Percentiles rank a stretch among this genome's conserved stretches.
phyloP scores from a whole-genome alignment of 2,113 vertebrate species.

The Dicerorhinus sumatrensis region DNA sequence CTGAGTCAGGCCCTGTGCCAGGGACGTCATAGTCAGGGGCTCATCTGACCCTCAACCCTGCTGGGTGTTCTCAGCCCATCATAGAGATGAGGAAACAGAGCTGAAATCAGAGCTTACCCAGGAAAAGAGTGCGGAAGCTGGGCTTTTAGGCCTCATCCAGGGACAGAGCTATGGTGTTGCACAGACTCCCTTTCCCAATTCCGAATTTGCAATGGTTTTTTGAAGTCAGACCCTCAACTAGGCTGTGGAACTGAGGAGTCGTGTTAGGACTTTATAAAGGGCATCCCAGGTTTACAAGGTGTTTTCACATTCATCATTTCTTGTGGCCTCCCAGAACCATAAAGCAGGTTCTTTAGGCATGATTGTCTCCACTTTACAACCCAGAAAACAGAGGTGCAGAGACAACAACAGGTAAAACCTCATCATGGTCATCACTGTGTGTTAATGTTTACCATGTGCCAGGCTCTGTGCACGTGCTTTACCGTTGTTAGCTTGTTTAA shows the following conservation, averaged over 20 bases:
- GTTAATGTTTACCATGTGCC: not conserved
- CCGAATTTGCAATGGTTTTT: not conserved
- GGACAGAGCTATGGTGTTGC: fast-evolving
- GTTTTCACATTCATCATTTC: not conserved
- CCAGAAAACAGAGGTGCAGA: not conserved
- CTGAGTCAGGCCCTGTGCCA: not conserved
- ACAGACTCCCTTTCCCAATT: not conserved
- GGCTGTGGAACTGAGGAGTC: not conserved
- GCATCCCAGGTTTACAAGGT: not conserved
- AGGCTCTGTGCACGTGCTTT: not conserved
- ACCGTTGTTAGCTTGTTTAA: not conserved
- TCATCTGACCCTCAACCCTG: not conserved
- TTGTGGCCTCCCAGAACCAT: not conserved
- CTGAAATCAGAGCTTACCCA: not conserved
- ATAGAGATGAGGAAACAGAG: not conserved
- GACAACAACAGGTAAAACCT: not conserved
- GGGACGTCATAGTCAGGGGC: no score
- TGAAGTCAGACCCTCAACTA: not conserved
- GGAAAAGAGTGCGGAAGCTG: not conserved
- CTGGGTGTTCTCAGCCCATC: not conserved
- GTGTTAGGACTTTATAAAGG: not conserved
- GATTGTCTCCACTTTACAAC: not conserved
- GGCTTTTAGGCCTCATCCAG: not conserved
- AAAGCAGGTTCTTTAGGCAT: not conserved
- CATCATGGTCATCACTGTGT: not conserved